Percentiles rank a stretch among this genome's conserved stretches.
Conservation (phyloP, 1,140 invertebrate species). For the Aricia agestis region DNA sequence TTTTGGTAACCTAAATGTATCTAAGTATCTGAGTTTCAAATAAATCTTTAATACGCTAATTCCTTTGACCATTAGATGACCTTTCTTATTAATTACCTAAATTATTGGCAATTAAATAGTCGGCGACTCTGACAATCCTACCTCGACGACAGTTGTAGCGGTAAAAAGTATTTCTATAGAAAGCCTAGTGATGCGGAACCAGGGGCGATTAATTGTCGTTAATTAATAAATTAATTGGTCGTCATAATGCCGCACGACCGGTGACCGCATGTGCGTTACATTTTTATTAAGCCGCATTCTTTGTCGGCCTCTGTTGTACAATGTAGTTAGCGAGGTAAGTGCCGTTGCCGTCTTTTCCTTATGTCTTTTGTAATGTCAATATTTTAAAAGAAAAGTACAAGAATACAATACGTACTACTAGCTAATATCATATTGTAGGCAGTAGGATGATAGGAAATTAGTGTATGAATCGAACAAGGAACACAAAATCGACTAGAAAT, state of each 20-base stretch:
- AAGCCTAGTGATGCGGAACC: constrained; percentile 50
- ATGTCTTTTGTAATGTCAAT: no score
- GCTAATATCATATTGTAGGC: no score
- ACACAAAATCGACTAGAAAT: no score
- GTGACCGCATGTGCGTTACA: constrained; percentile 46
- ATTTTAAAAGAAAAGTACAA: no score
- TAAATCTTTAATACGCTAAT: no score
- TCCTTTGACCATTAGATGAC: neutral
- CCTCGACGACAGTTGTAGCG: constrained; percentile 20
- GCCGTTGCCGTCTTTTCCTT: no score
- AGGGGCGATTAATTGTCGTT: constrained; percentile 61
- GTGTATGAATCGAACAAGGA: no score
- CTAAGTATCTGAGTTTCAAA: no score
- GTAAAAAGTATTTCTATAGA: constrained; percentile 45
- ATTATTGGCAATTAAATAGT: constrained; percentile 24
- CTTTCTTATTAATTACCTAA: constrained; percentile 21
- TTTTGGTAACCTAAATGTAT: no score
- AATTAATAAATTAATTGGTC: constrained; percentile 72
- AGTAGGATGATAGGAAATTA: no score
- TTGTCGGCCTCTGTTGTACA: constrained; percentile 3
- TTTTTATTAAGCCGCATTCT: constrained; percentile 42
- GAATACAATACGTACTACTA: no score
- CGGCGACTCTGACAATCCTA: constrained; percentile 12
- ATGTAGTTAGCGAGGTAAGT: neutral
- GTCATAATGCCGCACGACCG: constrained; percentile 56